A percentile compares a stretch with the other conserved stretches of the same genome.
Evolutionary conservation across 2,113 vertebrate genomes (phyloP).

Genomic region (Macaca nemestrina): DNA sequence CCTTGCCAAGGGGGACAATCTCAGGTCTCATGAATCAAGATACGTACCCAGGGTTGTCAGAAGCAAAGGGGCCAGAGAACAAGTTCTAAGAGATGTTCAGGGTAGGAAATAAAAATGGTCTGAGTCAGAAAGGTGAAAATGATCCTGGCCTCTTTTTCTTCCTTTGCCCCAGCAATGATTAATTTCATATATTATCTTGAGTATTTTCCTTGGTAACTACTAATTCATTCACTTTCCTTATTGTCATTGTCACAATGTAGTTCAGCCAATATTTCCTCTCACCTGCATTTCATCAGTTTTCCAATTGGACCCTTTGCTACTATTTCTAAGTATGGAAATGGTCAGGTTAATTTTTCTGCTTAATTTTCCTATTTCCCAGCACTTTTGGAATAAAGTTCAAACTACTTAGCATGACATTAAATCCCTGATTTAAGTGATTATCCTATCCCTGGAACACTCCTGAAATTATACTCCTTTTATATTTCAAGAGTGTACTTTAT

Average conservation of each 20-base stretch:
- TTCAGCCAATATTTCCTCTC: not conserved
- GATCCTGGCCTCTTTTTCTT: not conserved
- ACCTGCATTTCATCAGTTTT: not conserved
- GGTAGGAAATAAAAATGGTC: not conserved
- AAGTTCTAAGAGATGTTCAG: not conserved
- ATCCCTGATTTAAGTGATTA: not conserved
- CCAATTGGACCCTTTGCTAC: not conserved
- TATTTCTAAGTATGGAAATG: slow-evolving; percentile 37
- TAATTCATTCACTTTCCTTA: not conserved
- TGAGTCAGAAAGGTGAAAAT: not conserved
- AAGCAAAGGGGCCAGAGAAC: not conserved
- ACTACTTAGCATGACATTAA: not conserved
- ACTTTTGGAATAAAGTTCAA: slow-evolving; percentile 16
- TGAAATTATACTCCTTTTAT: not conserved
- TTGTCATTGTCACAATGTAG: not conserved
- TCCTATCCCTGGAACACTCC: not conserved
- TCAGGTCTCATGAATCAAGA: not conserved
- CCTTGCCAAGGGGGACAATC: not conserved
- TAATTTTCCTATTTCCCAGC: not conserved
- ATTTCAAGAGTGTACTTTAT: not conserved
- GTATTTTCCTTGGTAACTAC: not conserved
- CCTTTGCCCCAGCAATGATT: not conserved
- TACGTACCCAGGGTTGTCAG: not conserved
- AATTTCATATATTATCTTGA: not conserved
- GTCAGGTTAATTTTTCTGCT: not conserved